A percentile compares a stretch with the other conserved stretches of the same genome.
Evolutionary conservation across 2,888 invertebrate genomes (phyloP).

Genomic region (Mythimna impura): DNA sequence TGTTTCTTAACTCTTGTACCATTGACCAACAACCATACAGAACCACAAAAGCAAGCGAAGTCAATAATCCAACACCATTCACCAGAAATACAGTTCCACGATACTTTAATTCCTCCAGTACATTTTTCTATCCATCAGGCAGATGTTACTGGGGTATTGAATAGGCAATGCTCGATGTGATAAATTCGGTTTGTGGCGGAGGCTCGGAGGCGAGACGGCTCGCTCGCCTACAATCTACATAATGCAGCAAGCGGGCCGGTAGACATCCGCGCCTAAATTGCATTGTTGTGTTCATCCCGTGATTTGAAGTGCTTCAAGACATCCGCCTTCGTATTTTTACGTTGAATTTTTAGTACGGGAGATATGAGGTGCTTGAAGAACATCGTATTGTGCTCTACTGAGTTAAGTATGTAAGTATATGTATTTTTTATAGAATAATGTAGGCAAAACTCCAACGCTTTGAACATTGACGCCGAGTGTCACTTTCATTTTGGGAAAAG

Average conservation of each 20-base stretch:
- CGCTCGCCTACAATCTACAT: slow-evolving; percentile 84
- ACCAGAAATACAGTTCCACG: slow-evolving; percentile 44
- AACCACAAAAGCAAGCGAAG: neutral
- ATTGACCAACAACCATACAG: neutral
- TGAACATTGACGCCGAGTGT: too few relatives aligned
- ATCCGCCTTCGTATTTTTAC: slow-evolving; percentile 58
- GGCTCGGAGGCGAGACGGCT: slow-evolving; percentile 69
- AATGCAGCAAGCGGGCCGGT: slow-evolving; percentile 80
- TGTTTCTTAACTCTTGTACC: neutral
- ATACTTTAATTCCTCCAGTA: slow-evolving; percentile 40
- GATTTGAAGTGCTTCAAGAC: slow-evolving; percentile 70
- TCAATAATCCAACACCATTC: slow-evolving; percentile 34
- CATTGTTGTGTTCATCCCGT: slow-evolving; percentile 76
- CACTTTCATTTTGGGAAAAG: too few relatives aligned
- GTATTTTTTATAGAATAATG: too few relatives aligned
- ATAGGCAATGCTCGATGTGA: slow-evolving; percentile 88
- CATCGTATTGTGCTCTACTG: neutral
- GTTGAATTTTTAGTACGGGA: slow-evolving; percentile 7
- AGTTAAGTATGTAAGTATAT: neutral
- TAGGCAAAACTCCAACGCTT: too few relatives aligned
- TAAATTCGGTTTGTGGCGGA: slow-evolving; percentile 85
- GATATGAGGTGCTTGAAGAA: neutral
- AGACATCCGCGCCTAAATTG: slow-evolving; percentile 75
- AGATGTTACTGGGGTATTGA: slow-evolving; percentile 86
- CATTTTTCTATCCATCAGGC: slow-evolving; percentile 75